phyloP scores from a whole-genome alignment of 1,140 invertebrate species.

The Lepidotrigona ventralis region DNA sequence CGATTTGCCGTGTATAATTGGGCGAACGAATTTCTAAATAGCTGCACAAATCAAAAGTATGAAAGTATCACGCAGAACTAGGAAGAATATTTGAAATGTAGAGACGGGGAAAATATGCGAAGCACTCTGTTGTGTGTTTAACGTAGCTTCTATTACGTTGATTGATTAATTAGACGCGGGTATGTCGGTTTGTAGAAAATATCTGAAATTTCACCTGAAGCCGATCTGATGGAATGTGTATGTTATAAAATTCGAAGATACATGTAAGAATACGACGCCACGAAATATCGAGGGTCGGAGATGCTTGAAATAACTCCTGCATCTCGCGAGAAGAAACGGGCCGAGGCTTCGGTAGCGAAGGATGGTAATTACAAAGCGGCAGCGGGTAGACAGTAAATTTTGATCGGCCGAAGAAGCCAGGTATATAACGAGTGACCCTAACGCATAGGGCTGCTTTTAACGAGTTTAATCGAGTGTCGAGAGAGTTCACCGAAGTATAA shows the following conservation, averaged over 20 bases:
- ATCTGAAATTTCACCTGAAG: too few relatives aligned
- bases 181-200: too few relatives aligned
- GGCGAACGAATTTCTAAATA: slow-evolving; percentile 15
- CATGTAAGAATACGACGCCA: too few relatives aligned
- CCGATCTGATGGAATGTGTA: too few relatives aligned
- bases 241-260: too few relatives aligned
- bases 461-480: slow-evolving; percentile 34
- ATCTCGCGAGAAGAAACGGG: neutral
- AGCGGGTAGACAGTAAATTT: neutral
- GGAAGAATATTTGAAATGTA: neutral
- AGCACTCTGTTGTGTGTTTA: too few relatives aligned
- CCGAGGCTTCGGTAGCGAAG: neutral
- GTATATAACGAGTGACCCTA: slow-evolving; percentile 2
- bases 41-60: neutral
- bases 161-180: too few relatives aligned
- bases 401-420: slow-evolving; percentile 1
- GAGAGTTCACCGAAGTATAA: slow-evolving; percentile 14
- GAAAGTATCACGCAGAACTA: neutral
- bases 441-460: slow-evolving; percentile 23
- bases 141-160: too few relatives aligned
- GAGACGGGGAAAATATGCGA: too few relatives aligned
- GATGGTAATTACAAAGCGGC: neutral
- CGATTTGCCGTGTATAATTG: slow-evolving; percentile 25
- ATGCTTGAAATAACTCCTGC: too few relatives aligned
- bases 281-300: too few relatives aligned